These are phyloP conservation scores for Lacanobia wlatinum DNA, from an alignment of 2,888 invertebrate species.

Conservation along the genomic window DNA sequence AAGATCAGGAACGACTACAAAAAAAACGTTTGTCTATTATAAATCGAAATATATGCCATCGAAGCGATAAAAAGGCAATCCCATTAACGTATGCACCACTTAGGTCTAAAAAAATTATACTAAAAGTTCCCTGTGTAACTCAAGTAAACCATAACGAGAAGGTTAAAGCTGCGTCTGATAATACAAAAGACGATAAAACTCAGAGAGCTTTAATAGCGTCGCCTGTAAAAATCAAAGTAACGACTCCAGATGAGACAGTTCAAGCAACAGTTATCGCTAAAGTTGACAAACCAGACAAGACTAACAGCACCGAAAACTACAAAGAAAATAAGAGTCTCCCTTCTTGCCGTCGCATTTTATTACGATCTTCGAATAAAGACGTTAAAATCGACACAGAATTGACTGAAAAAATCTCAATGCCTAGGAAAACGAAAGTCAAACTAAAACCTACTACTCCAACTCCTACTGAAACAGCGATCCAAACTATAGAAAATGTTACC, in stretches of 20 bases:
- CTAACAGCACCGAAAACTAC: constrained; percentile 58
- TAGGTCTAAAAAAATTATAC: constrained; percentile 36
- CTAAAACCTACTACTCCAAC: constrained; percentile 41
- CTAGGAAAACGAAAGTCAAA: constrained; percentile 54
- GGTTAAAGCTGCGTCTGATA: constrained; percentile 3
- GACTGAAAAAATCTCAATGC: constrained; percentile 24
- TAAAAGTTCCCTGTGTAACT: constrained; percentile 26
- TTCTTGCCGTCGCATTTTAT: constrained; percentile 70
- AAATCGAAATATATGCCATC: constrained; percentile 76
- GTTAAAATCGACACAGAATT: constrained; percentile 36
- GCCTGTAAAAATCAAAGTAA: constrained; percentile 26
- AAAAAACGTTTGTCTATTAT: constrained; percentile 80
- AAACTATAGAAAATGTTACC: constrained; percentile 13
- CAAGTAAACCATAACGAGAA: constrained; percentile 43
- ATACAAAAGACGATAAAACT: constrained; percentile 16
- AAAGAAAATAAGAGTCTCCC: constrained; percentile 71
- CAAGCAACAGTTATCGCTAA: constrained; percentile 13
- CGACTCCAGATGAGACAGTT: neutral
- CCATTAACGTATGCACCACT: constrained; percentile 77
- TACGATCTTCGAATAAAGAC: constrained; percentile 76
- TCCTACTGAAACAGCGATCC: constrained; percentile 14
- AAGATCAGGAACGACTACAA: constrained; percentile 74
- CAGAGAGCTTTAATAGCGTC: constrained; percentile 1
- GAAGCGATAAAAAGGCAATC: constrained; percentile 73
- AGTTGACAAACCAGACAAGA: constrained; percentile 31